These are phyloP conservation scores for Melanocharis versteri DNA, from an alignment of 2,113 vertebrate genomes.

Conservation along the genomic window DNA sequence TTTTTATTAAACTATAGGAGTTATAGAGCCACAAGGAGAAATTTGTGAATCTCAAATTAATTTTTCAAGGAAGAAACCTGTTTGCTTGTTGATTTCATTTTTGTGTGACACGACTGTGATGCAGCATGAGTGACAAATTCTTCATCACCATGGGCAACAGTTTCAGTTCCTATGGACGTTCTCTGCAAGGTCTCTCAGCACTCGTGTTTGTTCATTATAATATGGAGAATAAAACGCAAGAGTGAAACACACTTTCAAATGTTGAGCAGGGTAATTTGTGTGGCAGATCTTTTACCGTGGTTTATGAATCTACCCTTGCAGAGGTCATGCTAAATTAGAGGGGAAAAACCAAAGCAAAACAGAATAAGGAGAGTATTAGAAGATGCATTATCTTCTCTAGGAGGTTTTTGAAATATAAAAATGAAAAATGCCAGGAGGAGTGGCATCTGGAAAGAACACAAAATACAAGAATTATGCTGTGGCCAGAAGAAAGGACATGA, in stretches of 20 bases:
- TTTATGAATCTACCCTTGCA: not conserved
- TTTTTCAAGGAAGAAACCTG: not conserved
- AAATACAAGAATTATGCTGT: not conserved
- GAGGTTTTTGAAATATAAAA: not conserved
- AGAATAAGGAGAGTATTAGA: not conserved
- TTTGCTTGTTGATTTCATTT: not conserved
- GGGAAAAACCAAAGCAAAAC: not conserved
- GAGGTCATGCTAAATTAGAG: not conserved
- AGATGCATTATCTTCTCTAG: not conserved
- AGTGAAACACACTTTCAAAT: not conserved
- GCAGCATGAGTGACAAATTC: not conserved
- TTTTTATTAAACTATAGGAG: not conserved
- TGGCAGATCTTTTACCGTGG: not conserved
- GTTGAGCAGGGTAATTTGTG: not conserved
- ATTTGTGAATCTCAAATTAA: not conserved
- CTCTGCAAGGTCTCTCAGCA: not conserved
- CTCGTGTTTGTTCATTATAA: not conserved
- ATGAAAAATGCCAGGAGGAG: not conserved
- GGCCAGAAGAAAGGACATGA: not conserved
- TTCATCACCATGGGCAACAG: not conserved
- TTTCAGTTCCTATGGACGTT: not conserved
- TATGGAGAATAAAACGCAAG: not conserved
- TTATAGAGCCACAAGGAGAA: not conserved
- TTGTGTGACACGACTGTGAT: not conserved
- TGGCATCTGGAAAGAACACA: not conserved